These are phyloP conservation scores for Cerastoderma edule DNA, from an alignment of 2,888 invertebrate species.

Conservation along the genomic window DNA sequence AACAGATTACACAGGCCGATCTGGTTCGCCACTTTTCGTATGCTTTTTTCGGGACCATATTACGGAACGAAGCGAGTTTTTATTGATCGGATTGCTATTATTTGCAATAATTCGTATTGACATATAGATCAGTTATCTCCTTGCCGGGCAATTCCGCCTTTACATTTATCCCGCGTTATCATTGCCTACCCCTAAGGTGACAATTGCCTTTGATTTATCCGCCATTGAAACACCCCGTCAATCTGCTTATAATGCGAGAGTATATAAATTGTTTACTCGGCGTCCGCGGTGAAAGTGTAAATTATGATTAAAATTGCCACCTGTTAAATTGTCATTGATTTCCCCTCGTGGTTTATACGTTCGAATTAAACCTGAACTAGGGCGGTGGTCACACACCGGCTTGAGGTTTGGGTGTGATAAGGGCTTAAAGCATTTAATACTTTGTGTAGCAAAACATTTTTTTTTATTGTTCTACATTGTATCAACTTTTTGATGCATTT, in stretches of 20 bases:
- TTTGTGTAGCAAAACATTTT: too few relatives aligned
- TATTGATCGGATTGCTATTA: too few relatives aligned
- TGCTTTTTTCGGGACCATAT: too few relatives aligned
- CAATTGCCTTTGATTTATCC: constrained; percentile 57
- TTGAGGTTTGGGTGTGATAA: not conserved
- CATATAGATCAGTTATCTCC: constrained; percentile 11
- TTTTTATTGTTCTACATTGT: too few relatives aligned
- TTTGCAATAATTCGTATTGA: constrained; percentile 9
- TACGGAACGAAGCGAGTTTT: too few relatives aligned
- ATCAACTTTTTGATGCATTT: too few relatives aligned
- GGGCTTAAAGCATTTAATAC: not conserved
- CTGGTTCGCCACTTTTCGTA: too few relatives aligned
- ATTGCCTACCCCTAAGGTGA: constrained; percentile 19
- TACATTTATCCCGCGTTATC: constrained; percentile 30
- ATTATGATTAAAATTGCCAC: constrained; percentile 59
- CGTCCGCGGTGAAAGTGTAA: constrained; percentile 54
- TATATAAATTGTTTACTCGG: constrained; percentile 54
- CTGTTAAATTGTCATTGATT: constrained; percentile 58
- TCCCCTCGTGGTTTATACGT: constrained; percentile 1
- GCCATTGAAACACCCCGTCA: constrained; percentile 51
- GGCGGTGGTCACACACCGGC: constrained; percentile 21
- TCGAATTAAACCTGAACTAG: constrained; percentile 8
- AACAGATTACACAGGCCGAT: too few relatives aligned
- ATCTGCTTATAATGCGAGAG: constrained; percentile 53
- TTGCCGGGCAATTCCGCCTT: constrained; percentile 9